These are phyloP conservation scores for Drosophila nr. perissopoda DNA, from an alignment of 2,888 invertebrate species.

Conservation along the genomic window DNA sequence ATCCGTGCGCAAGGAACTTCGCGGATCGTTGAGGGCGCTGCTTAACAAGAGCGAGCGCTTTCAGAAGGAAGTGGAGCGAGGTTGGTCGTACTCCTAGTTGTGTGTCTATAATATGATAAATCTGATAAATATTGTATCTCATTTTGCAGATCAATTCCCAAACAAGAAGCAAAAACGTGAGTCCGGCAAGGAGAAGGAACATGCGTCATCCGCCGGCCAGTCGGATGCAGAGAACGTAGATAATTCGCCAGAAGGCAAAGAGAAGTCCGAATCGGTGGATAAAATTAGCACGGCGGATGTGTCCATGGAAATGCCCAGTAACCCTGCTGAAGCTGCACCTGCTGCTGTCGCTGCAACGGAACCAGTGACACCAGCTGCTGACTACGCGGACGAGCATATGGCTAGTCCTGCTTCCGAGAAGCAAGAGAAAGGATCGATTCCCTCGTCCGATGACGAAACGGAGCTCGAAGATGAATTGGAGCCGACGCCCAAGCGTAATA, in stretches of 20 bases:
- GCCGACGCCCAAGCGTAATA: slow-evolving; percentile 61
- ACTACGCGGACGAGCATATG: slow-evolving; percentile 62
- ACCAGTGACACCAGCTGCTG: slow-evolving; percentile 24
- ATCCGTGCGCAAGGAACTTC: slow-evolving; percentile 84
- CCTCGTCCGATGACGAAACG: slow-evolving; percentile 66
- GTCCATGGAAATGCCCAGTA: slow-evolving; percentile 48
- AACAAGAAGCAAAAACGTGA: slow-evolving; percentile 75
- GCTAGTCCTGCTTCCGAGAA: slow-evolving; percentile 50
- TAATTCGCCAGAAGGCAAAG: slow-evolving; percentile 33
- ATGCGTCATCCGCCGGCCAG: slow-evolving; percentile 27
- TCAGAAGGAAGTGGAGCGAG: slow-evolving; percentile 80
- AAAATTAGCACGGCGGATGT: slow-evolving; percentile 35
- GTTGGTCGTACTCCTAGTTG: slow-evolving; percentile 62
- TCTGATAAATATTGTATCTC: not conserved
- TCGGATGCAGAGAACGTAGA: slow-evolving; percentile 29
- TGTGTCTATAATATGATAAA: not conserved
- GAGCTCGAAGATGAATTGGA: slow-evolving; percentile 62
- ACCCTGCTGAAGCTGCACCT: slow-evolving; percentile 6
- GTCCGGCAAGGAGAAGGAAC: slow-evolving; percentile 47
- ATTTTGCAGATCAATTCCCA: slow-evolving; percentile 68
- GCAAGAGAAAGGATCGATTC: slow-evolving; percentile 51
- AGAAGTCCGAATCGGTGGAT: slow-evolving; percentile 16
- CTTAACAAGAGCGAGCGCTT: slow-evolving; percentile 82
- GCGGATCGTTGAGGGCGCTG: slow-evolving; percentile 82
- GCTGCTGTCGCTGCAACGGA: slow-evolving; percentile 13